phyloP scores from a whole-genome alignment of 2,888 invertebrate genomes.

The Aspidiotus rigidus region DNA sequence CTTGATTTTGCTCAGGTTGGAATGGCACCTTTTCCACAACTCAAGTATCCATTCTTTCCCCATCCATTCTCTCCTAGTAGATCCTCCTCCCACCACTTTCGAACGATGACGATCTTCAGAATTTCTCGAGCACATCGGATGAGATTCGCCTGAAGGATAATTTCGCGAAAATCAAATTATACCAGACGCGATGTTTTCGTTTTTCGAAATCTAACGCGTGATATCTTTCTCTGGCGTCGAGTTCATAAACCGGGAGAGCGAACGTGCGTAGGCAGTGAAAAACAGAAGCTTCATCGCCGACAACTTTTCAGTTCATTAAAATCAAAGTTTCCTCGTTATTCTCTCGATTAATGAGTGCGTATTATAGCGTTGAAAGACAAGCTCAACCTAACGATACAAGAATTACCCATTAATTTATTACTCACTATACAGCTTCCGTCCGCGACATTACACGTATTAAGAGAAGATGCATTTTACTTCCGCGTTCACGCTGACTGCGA shows the following conservation, averaged over 20 bases:
- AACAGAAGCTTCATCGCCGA: neutral
- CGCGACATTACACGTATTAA: neutral
- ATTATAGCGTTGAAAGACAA: conserved; percentile 32
- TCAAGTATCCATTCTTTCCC: too few relatives aligned
- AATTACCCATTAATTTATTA: conserved; percentile 34
- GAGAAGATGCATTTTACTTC: conserved; percentile 19
- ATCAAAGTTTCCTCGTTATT: conserved; percentile 29
- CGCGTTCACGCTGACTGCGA: conserved; percentile 7
- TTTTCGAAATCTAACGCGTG: neutral
- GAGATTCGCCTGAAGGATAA: too few relatives aligned
- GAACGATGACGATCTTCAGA: too few relatives aligned
- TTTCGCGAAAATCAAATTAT: conserved; percentile 1
- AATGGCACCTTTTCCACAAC: too few relatives aligned
- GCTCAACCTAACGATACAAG: conserved; percentile 32
- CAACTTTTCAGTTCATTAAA: conserved; percentile 32
- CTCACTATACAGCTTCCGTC: conserved; percentile 13
- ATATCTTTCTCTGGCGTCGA: conserved; percentile 3
- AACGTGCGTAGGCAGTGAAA: neutral
- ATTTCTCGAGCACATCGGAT: too few relatives aligned
- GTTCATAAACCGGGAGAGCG: neutral
- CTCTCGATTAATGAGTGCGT: conserved; percentile 28
- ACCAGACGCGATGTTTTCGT: neutral
- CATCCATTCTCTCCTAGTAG: too few relatives aligned
- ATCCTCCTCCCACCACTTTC: too few relatives aligned
- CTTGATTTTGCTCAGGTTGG: too few relatives aligned